Evolutionary conservation across 2,888 invertebrate genomes (phyloP).

Genomic region (Endomychus coccineus): DNA sequence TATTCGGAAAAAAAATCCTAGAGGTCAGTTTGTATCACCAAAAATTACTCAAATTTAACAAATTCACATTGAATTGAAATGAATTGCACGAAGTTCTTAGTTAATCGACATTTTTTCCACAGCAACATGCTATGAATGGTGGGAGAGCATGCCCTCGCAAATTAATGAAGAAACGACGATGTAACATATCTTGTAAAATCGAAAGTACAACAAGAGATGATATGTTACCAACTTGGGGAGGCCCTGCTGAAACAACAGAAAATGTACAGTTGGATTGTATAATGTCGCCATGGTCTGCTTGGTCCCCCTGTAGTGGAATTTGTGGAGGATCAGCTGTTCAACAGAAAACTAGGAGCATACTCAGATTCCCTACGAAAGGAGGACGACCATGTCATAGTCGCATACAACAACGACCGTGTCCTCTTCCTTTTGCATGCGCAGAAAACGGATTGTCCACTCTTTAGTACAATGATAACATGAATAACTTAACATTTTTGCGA

Average conservation of each 20-base stretch:
- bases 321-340: constrained; percentile 54
- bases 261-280: constrained; percentile 39
- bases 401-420: constrained; percentile 39
- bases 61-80: neutral
- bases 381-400: constrained; percentile 41
- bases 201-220: constrained; percentile 12
- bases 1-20: neutral
- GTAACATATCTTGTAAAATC: constrained; percentile 28
- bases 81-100: neutral
- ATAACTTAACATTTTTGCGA: no score
- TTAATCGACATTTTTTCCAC: neutral
- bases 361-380: constrained; percentile 35
- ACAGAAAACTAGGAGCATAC: constrained; percentile 48
- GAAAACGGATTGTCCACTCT: constrained; percentile 22
- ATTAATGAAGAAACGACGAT: constrained; percentile 40
- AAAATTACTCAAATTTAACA: neutral
- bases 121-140: constrained; percentile 42
- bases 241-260: constrained; percentile 6
- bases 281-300: constrained; percentile 47
- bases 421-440: constrained; percentile 28
- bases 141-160: constrained; percentile 49
- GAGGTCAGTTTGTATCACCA: neutral
- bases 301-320: constrained; percentile 57
- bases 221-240: neutral
- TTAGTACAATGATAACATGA: no score